Conservation (phyloP, 1,140 invertebrate genomes). For the Venustaconcha ellipsiformis region DNA sequence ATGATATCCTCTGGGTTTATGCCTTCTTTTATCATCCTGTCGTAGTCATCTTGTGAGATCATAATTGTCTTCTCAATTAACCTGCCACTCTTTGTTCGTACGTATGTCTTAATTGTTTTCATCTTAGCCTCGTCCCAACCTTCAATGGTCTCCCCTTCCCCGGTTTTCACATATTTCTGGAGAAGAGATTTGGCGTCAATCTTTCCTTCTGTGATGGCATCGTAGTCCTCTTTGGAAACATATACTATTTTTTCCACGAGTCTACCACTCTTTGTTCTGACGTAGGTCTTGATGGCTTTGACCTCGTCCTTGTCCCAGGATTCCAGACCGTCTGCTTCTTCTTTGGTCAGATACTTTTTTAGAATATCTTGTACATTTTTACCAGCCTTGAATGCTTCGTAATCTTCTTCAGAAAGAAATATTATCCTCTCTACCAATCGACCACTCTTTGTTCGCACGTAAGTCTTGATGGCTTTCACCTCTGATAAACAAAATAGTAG, state of each 20-base stretch:
- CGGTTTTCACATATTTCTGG: slow-evolving; percentile 62
- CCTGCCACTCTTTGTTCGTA: slow-evolving; percentile 66
- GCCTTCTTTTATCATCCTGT: slow-evolving; percentile 61
- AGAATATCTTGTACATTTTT: slow-evolving; percentile 56
- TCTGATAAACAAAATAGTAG: slow-evolving; percentile 42
- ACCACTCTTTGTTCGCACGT: slow-evolving; percentile 67
- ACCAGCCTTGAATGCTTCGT: slow-evolving; percentile 60
- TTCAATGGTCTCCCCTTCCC: slow-evolving; percentile 52
- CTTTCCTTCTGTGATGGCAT: slow-evolving; percentile 59
- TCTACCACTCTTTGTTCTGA: slow-evolving; percentile 66
- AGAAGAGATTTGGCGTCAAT: slow-evolving; percentile 58
- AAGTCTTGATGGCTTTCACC: slow-evolving; percentile 66
- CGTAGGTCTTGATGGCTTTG: slow-evolving; percentile 65
- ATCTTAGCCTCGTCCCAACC: slow-evolving; percentile 67
- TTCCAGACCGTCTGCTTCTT: slow-evolving; percentile 62
- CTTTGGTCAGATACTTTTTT: slow-evolving; percentile 62
- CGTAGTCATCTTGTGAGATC: slow-evolving; percentile 66
- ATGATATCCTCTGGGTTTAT: slow-evolving; percentile 57
- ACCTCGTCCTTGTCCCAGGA: slow-evolving; percentile 68
- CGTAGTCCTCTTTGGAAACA: slow-evolving; percentile 65
- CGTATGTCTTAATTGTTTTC: slow-evolving; percentile 66
- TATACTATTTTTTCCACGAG: slow-evolving; percentile 65
- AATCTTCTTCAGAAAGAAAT: slow-evolving; percentile 64
- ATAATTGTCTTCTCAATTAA: slow-evolving; percentile 65
- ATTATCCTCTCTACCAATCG: slow-evolving; percentile 62